A percentile compares a stretch with the other conserved stretches of the same genome.
These are phyloP conservation scores for Hydrochoerus hydrochaeris DNA, from an alignment of 2,113 vertebrate genomes.

Conservation along the genomic window DNA sequence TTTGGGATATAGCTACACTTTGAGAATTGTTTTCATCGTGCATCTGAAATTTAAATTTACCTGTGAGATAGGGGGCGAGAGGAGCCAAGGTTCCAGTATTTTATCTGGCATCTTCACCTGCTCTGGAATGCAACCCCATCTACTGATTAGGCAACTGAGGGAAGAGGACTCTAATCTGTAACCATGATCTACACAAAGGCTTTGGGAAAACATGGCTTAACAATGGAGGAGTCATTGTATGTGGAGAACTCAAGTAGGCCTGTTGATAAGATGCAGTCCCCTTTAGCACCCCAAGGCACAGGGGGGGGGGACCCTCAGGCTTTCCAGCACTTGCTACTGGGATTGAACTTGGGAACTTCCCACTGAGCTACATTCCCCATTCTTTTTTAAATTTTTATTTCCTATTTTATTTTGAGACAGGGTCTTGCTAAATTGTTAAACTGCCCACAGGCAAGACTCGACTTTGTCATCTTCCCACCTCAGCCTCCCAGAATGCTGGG, in stretches of 20 bases:
- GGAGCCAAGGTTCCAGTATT: not conserved
- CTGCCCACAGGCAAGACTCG: not conserved
- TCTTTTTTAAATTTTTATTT: not conserved
- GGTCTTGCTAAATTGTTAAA: not conserved
- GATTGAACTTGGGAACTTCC: not conserved
- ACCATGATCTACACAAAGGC: not conserved
- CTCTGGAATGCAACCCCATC: not conserved
- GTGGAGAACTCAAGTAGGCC: not conserved
- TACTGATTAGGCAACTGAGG: not conserved
- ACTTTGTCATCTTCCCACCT: not conserved
- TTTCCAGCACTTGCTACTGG: not conserved
- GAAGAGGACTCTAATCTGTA: not conserved
- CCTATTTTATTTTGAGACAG: not conserved
- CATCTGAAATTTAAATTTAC: constrained; percentile 5
- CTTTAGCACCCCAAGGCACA: not conserved
- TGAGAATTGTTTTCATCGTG: not conserved
- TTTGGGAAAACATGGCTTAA: not conserved
- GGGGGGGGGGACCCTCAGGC: not conserved
- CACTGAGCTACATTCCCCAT: not conserved
- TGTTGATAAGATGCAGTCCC: not conserved
- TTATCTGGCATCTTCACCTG: not conserved
- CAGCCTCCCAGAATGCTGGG: not conserved
- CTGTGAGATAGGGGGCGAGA: too few relatives aligned
- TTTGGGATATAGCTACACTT: not conserved
- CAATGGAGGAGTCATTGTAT: not conserved